Evolutionary conservation across 2,113 vertebrate species (phyloP).

Genomic region (Pheucticus melanocephalus): DNA sequence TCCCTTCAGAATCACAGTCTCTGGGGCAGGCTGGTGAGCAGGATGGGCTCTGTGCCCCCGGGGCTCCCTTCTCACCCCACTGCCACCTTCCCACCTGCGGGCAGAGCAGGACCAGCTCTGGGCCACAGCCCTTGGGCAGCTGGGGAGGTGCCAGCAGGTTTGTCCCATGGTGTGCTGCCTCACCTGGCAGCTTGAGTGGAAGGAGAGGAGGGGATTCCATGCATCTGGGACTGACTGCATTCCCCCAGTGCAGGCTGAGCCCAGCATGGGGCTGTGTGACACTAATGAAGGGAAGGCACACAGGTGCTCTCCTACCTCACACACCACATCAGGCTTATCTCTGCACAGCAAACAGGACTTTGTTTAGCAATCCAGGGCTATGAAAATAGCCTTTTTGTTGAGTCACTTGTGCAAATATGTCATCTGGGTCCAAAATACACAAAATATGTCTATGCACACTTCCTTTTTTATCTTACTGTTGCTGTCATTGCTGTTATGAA

Average conservation of each 20-base stretch:
- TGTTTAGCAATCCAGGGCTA: neutral
- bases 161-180: fast-evolving
- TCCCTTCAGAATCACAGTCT: neutral
- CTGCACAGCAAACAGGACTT: neutral
- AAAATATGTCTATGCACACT: neutral
- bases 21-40: neutral
- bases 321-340: neutral
- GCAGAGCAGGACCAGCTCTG: neutral
- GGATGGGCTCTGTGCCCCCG: fast-evolving
- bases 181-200: neutral
- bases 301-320: neutral
- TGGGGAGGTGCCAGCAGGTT: fast-evolving
- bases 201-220: neutral
- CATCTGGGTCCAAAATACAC: neutral
- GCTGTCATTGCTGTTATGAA: neutral
- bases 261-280: fast-evolving
- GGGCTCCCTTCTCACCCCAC: no score
- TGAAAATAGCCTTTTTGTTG: neutral
- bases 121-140: neutral
- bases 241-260: fast-evolving
- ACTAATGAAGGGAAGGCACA: neutral
- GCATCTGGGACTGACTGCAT: neutral
- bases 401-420: neutral
- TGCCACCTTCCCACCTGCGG: fast-evolving
- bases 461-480: neutral